Conservation (phyloP, 2,888 invertebrate species). For the Lepeophtheirus nordmannii region DNA sequence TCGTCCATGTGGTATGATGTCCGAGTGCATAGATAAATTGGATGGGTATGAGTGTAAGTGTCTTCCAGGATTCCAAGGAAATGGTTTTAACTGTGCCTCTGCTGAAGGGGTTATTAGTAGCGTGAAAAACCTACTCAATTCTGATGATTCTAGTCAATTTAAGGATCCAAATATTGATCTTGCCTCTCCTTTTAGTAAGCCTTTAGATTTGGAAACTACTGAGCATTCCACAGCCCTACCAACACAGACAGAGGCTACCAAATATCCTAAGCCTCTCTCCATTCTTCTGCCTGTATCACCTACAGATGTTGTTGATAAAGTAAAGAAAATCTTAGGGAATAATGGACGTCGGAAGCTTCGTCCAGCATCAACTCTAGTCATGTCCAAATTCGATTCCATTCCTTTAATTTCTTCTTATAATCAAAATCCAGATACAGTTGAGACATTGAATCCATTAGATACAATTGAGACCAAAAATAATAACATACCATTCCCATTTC, state of each 20-base stretch:
- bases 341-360: not conserved
- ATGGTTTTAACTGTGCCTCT: slow-evolving; percentile 17
- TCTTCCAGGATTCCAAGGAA: slow-evolving; percentile 9
- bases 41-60: slow-evolving; percentile 17
- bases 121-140: not conserved
- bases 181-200: not conserved
- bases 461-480: too few species aligned
- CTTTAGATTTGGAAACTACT: not conserved
- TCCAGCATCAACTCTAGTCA: not conserved
- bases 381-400: too few species aligned
- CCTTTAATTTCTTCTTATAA: too few species aligned
- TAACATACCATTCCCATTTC: too few species aligned
- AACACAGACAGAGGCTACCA: not conserved
- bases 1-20: slow-evolving; percentile 15
- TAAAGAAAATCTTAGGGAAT: slow-evolving; percentile 1
- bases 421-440: too few species aligned
- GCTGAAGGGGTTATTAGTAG: not conserved
- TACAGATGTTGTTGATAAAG: not conserved
- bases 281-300: not conserved
- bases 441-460: too few species aligned
- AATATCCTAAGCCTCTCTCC: not conserved
- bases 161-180: slow-evolving; percentile 5
- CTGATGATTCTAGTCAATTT: slow-evolving; percentile 7
- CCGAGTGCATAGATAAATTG: slow-evolving; percentile 20
- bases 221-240: not conserved